These are phyloP conservation scores for Sphaerolaimus hirsutus DNA, from an alignment of 2,888 invertebrate species.

Conservation along the genomic window DNA sequence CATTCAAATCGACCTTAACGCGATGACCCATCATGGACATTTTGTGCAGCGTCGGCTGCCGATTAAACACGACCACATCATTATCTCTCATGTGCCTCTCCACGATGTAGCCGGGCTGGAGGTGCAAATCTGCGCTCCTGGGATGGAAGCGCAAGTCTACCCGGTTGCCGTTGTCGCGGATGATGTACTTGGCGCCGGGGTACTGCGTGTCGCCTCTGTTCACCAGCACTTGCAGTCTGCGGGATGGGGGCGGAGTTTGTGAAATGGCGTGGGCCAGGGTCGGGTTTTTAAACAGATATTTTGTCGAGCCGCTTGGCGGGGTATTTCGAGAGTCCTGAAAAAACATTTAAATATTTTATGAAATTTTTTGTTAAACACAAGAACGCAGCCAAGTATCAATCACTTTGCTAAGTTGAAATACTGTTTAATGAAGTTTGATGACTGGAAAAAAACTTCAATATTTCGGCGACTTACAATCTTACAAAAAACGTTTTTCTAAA, in stretches of 20 bases:
- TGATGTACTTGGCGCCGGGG: constrained; percentile 96
- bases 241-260: constrained; percentile 5
- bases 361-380: too few species aligned
- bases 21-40: constrained; percentile 99
- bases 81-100: constrained; percentile 92
- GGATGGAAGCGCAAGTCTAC: constrained; percentile 95
- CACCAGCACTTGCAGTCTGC: constrained; percentile 63
- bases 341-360: too few species aligned
- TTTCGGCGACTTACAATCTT: too few species aligned
- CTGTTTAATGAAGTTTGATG: too few species aligned
- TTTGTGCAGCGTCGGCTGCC: constrained; percentile 96
- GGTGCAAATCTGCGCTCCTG: constrained; percentile 77
- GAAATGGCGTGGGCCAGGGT: neutral
- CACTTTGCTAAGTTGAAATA: too few species aligned
- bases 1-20: too few species aligned
- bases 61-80: constrained; percentile 92
- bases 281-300: too few species aligned
- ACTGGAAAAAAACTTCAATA: too few species aligned
- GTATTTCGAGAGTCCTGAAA: too few species aligned
- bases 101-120: constrained; percentile 40
- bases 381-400: too few species aligned
- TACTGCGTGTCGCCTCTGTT: constrained; percentile 88
- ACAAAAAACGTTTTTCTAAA: too few species aligned
- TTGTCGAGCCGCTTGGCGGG: too few species aligned
- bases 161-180: constrained; percentile 89